phyloP scores from a whole-genome alignment of 2,888 invertebrate genomes.

The Euphydryas editha region DNA sequence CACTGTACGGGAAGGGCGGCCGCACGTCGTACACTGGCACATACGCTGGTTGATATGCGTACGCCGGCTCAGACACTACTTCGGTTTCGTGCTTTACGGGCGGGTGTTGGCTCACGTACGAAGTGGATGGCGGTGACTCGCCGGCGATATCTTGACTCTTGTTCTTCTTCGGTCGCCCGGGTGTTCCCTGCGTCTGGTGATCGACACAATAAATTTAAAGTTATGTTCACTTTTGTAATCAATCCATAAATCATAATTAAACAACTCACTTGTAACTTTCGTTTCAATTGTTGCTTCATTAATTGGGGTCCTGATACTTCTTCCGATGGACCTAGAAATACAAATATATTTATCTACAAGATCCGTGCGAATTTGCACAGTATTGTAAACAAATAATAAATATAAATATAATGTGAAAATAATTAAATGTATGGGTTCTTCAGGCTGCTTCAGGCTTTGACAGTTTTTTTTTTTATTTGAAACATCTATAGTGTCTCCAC shows the following conservation, averaged over 20 bases:
- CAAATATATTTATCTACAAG: background rate
- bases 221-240: background rate
- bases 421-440: too few species aligned
- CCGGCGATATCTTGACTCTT: conserved; percentile 62
- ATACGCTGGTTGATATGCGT: conserved; percentile 63
- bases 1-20: conserved; percentile 44
- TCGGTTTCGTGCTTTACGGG: conserved; percentile 69
- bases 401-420: too few species aligned
- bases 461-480: too few species aligned
- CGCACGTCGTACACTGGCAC: conserved; percentile 52
- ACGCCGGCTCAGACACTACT: conserved; percentile 51
- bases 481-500: too few species aligned
- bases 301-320: conserved; percentile 69
- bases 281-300: conserved; percentile 76
- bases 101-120: conserved; percentile 60
- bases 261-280: conserved; percentile 72
- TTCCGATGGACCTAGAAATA: conserved; percentile 57
- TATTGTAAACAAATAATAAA: too few species aligned
- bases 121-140: conserved; percentile 71
- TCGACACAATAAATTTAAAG: background rate
- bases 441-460: too few species aligned
- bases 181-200: conserved; percentile 67
- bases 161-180: conserved; percentile 76
- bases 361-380: background rate
- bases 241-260: background rate